Base-by-base conservation (phyloP, 1,140 invertebrate species). In the Thaumetopoea pityocampa region DNA sequence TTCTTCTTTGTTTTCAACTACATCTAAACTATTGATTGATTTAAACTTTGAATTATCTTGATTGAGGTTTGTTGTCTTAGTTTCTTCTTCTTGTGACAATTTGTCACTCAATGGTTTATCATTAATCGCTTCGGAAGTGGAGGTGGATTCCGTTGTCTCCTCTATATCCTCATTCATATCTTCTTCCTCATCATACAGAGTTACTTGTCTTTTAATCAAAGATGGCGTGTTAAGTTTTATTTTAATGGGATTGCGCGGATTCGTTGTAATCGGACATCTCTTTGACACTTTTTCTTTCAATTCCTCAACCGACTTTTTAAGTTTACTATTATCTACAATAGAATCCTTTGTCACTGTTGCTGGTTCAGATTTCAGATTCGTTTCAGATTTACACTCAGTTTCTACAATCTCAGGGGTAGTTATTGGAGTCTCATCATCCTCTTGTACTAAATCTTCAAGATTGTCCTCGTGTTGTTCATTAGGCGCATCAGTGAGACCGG, bases 171-270 rank as follows among this genome's bases (percentile, higher is more conserved):
- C 38, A 0, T 10, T 11, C 9, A 9, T 23, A 11, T 44, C 50
- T 0, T 74, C 76, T 17, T 83, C 80, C 2, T 84, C 80, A 19
- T 85, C 79, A 33, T 84, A 84, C 34, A 85, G 54, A 10, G 50
- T 54, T 6, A 82, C 50, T 5, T 58, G 61, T 15, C 73, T 63
- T 35, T 79, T 81, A 16, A 82, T 79, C n/a, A 73, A 33, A 1
- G 74, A 74, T 3, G 68, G 64, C 0, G 74, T 72, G 22, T 84
- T 69, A 0, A 84, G 54, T 62, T 84, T 84, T 8, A 85, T 84
- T 44, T 82, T 84, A 9, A 84, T 85, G n/a, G 82, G 82, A 34
- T 77, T 78, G 2, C 80, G 55, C 3, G 77, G 71, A 24, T 70
- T 72, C 1, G 68, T 69, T 1, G 77, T 83, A 20, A 84, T 80